Base-by-base conservation (phyloP, 2,113 vertebrate genomes). In the Silurus asotus region DNA sequence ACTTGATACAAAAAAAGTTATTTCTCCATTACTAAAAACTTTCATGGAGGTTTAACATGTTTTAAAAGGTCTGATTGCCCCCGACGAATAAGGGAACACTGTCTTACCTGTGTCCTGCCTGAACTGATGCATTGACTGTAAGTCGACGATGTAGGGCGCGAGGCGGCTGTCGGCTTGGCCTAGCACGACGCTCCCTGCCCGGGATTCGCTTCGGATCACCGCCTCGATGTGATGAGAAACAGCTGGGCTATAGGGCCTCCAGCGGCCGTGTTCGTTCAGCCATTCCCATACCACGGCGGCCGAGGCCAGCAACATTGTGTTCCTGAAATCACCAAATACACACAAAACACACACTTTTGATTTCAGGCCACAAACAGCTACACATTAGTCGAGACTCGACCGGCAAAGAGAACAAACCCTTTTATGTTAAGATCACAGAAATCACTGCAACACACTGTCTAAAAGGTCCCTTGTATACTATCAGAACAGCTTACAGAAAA, bases 251-350 rank as follows among this genome's bases (percentile, higher is more conserved):
- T 98, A 98, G 89, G 97, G 97, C 92, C 96, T 94, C 97, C 97
- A 98, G 90, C 97, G 96, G 89, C 96, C 96, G 95, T 97, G 96
- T 92, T 98, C 97, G 96, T 96, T 97, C 93, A 98, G 96, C 97
- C 97, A 98, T 96, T 98, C 97, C 97, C 97, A 98, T 87, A 98
- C 97, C 93, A 97, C 96, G 84, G 96, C 97, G 64, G 97, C 96
- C 89, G 96, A 97, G 72, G 96, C 96, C 94, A 97, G 93, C 93
- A 97, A 95, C 96, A 96, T 96, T 86, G 59, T 84, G 55, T 89
- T 83, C 88, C 88, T 89, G 37, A 17, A 82, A 85, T 15, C 59
- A 20, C 17, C 61, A 48, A 79, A 79, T n/a, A 61, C 53, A 67
- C 10, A 65, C 10, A 67, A 61, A 82, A 81, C 45, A 77, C 19